Evolutionary conservation across 2,888 invertebrate genomes (phyloP).

Genomic region (Yponomeuta cagnagella): DNA sequence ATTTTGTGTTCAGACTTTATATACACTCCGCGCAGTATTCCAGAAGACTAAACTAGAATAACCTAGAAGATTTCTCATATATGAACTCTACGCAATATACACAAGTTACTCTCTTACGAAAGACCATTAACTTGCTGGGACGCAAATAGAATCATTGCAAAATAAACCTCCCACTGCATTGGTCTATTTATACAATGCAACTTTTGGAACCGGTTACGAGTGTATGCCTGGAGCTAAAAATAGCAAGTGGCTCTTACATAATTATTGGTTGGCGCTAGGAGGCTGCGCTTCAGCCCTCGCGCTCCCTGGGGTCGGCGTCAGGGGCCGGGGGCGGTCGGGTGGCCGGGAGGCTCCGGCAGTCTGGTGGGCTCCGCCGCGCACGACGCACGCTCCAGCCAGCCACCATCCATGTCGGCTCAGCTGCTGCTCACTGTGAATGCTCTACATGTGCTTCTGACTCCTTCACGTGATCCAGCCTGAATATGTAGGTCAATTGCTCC

Average conservation of each 20-base stretch:
- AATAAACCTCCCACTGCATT: conserved; percentile 30
- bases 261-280: conserved; percentile 65
- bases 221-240: conserved; percentile 56
- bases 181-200: conserved; percentile 38
- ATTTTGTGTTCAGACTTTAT: not conserved
- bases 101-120: not conserved
- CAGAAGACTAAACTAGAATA: not conserved
- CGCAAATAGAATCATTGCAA: conserved; percentile 47
- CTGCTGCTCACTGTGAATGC: conserved; percentile 11
- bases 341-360: conserved; percentile 35
- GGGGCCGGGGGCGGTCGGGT: conserved; percentile 5
- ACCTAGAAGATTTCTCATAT: not conserved
- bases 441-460: not conserved
- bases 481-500: conserved; percentile 8
- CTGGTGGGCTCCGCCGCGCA: conserved; percentile 35
- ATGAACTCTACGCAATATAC: not conserved
- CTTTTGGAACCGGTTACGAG: conserved; percentile 13
- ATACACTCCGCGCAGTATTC: not conserved
- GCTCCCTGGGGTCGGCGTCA: conserved; percentile 18
- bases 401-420: conserved; percentile 26
- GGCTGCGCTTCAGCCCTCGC: conserved; percentile 35
- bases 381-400: conserved; percentile 29
- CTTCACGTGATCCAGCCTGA: not conserved
- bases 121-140: not conserved
- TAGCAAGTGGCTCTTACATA: conserved; percentile 65